phyloP scores from a whole-genome alignment of 1,140 invertebrate genomes.

The Drosophila kurseongensis region DNA sequence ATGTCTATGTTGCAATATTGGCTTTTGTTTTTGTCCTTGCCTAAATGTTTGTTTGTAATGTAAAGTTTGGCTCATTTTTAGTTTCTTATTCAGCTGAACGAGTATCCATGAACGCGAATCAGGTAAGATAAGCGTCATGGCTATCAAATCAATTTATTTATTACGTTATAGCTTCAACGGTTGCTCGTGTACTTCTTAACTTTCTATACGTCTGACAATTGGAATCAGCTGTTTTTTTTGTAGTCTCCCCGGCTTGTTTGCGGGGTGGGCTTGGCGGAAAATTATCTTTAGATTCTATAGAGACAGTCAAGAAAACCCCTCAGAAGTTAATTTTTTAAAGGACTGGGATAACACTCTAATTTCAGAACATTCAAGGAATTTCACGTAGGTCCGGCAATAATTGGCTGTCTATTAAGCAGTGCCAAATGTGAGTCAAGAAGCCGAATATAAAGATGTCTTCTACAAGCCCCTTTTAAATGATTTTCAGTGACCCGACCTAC shows the following conservation, averaged over 20 bases:
- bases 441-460: not conserved
- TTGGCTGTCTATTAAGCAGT: not conserved
- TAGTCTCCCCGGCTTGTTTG: not conserved
- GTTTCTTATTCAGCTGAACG: constrained; percentile 3
- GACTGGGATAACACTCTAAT: constrained; percentile 9
- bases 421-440: constrained; percentile 8
- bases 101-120: constrained; percentile 18
- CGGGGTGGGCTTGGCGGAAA: constrained; percentile 9
- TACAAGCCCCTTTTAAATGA: not conserved
- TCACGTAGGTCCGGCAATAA: not conserved
- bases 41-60: constrained; percentile 29
- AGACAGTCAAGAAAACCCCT: too few relatives aligned
- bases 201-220: constrained; percentile 2
- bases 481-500: not conserved
- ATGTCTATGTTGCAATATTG: constrained; percentile 20
- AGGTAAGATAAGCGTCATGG: constrained; percentile 43
- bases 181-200: not conserved
- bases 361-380: constrained; percentile 11
- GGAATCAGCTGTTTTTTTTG: constrained; percentile 13
- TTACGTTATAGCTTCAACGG: not conserved
- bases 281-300: constrained; percentile 10
- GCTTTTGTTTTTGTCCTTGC: constrained; percentile 38
- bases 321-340: not conserved
- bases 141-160: constrained; percentile 21
- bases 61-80: constrained; percentile 15